Evolutionary conservation across 64 coral and sea anemone genomes (phyloP).

Genomic region (Cladopsammia gracilis): DNA sequence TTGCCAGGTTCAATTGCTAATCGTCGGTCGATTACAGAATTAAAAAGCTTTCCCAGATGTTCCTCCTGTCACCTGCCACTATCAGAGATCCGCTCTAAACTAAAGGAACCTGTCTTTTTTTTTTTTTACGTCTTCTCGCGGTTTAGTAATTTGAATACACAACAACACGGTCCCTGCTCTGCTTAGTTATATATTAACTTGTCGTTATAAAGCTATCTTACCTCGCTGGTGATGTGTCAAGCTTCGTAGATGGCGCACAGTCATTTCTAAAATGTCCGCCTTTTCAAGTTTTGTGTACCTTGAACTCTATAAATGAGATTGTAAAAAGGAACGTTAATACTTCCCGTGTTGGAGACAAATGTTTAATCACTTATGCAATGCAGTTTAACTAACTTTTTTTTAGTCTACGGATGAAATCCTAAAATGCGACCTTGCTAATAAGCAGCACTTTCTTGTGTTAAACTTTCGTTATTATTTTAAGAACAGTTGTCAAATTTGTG

Average conservation of each 20-base stretch:
- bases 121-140: background rate
- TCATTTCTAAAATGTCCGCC: slow-evolving; percentile 97
- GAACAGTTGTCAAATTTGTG: no score
- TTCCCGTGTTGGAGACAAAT: no score
- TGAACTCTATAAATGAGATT: slow-evolving; percentile 62
- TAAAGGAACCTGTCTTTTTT: background rate
- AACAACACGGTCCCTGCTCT: background rate
- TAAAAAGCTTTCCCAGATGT: slow-evolving; percentile 35
- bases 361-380: no score
- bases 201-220: slow-evolving; percentile 8
- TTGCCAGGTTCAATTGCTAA: background rate
- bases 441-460: no score
- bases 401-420: no score
- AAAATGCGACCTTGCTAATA: no score
- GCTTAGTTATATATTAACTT: slow-evolving; percentile 10
- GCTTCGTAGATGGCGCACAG: slow-evolving; percentile 77
- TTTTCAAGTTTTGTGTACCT: slow-evolving; percentile 97
- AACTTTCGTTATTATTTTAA: no score
- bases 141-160: background rate
- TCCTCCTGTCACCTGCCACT: background rate
- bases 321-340: background rate
- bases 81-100: background rate
- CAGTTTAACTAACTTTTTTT: no score
- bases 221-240: slow-evolving; percentile 62
- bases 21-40: background rate